phyloP scores from a whole-genome alignment of 2,113 vertebrate genomes.

The Zosterops pallidus region DNA sequence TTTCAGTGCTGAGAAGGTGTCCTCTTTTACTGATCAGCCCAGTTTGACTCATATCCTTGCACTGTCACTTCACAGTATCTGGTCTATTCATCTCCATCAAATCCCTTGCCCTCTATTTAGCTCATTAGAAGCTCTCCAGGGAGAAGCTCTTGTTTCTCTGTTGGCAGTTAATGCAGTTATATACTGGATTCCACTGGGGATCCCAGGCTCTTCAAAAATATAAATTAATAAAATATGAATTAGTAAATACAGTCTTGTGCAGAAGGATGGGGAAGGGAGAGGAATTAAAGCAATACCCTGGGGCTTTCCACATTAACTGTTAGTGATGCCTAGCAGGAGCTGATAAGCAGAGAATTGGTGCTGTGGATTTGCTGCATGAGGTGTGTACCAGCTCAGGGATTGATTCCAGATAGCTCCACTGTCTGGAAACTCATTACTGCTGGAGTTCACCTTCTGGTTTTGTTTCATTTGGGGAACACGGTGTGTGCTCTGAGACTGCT shows the following conservation, averaged over 20 bases:
- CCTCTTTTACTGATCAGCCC: background rate
- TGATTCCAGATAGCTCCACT: background rate
- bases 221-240: background rate
- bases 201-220: background rate
- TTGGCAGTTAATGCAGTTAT: background rate
- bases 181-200: background rate
- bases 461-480: background rate
- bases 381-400: background rate
- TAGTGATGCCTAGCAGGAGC: background rate
- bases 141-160: background rate
- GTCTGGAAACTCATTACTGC: background rate
- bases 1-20: background rate
- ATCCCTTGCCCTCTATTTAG: background rate
- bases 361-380: background rate
- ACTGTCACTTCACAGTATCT: background rate
- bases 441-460: background rate
- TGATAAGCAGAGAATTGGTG: background rate
- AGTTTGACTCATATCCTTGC: background rate
- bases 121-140: background rate
- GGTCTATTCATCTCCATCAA: background rate
- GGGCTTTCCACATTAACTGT: background rate
- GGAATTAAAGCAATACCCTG: background rate
- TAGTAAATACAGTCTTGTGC: background rate
- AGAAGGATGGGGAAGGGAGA: background rate
- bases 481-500: background rate